These are phyloP conservation scores for Pyrgus malvae DNA, from an alignment of 2,888 invertebrate species.

Conservation along the genomic window DNA sequence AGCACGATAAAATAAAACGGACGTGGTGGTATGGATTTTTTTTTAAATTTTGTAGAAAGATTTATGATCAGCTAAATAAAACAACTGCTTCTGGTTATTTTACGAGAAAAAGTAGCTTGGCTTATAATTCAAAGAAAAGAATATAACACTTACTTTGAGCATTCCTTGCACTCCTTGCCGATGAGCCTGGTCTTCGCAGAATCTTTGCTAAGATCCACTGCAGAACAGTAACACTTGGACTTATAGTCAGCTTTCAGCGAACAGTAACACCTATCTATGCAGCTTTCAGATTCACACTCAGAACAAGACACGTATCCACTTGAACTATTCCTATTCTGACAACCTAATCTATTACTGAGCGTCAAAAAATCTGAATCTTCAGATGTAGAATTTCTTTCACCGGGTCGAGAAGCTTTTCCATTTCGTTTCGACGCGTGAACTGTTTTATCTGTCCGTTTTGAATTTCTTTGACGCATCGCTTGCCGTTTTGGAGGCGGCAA, in stretches of 20 bases:
- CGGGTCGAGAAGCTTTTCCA: conserved; percentile 74
- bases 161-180: conserved; percentile 69
- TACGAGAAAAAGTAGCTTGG: too few relatives aligned
- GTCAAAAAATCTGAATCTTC: conserved; percentile 83
- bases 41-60: too few relatives aligned
- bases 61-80: too few relatives aligned
- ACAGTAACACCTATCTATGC: conserved; percentile 93
- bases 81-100: too few relatives aligned
- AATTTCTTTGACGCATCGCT: conserved; percentile 62
- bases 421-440: conserved; percentile 67
- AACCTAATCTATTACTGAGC: conserved; percentile 81
- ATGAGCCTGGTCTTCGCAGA: conserved; percentile 55
- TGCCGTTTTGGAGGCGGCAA: conserved; percentile 67
- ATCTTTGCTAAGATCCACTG: conserved; percentile 73
- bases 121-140: background rate
- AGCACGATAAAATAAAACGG: too few relatives aligned
- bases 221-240: conserved; percentile 84
- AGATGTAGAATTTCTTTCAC: conserved; percentile 83
- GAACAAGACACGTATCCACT: conserved; percentile 92
- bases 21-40: too few relatives aligned
- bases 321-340: conserved; percentile 84
- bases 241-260: conserved; percentile 84
- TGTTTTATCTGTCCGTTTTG: conserved; percentile 66
- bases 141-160: conserved; percentile 67
- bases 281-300: conserved; percentile 94